Percentiles rank a stretch among this genome's conserved stretches.
phyloP scores from a whole-genome alignment of 2,113 vertebrate genomes.

The Grantiella picta region DNA sequence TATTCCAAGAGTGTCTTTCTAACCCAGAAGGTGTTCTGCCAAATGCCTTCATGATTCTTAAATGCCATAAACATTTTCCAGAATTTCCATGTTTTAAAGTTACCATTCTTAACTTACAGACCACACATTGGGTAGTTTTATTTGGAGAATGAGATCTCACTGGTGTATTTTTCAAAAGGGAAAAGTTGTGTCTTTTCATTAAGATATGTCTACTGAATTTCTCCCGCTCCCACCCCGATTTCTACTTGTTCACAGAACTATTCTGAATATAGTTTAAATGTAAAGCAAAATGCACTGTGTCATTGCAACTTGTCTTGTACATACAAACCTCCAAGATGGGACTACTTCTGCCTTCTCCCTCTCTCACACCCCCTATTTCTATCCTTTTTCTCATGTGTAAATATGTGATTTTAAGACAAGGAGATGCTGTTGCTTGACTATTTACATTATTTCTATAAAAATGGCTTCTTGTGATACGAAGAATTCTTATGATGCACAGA shows the following conservation, averaged over 20 bases:
- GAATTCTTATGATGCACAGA: neutral
- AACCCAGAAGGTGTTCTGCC: neutral
- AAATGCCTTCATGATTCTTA: neutral
- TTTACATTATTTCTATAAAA: neutral
- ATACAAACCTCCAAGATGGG: neutral
- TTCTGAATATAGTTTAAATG: neutral
- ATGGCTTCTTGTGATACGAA: neutral
- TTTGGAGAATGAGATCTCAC: neutral
- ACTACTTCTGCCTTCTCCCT: accelerated
- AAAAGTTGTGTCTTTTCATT: neutral
- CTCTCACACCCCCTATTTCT: neutral
- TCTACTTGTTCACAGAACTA: neutral
- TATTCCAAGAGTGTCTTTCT: neutral
- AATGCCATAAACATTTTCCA: neutral
- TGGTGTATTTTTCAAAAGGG: neutral
- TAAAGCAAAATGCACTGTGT: neutral
- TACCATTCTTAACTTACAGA: neutral
- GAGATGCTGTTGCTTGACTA: neutral
- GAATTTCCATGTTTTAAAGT: neutral
- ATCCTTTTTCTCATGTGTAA: neutral
- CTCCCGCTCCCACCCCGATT: accelerated
- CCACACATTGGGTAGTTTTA: neutral
- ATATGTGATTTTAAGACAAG: neutral
- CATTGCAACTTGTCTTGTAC: neutral
- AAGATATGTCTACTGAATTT: neutral